Evolutionary conservation across 2,113 vertebrate species (phyloP).

Genomic region (Picathartes gymnocephalus): DNA sequence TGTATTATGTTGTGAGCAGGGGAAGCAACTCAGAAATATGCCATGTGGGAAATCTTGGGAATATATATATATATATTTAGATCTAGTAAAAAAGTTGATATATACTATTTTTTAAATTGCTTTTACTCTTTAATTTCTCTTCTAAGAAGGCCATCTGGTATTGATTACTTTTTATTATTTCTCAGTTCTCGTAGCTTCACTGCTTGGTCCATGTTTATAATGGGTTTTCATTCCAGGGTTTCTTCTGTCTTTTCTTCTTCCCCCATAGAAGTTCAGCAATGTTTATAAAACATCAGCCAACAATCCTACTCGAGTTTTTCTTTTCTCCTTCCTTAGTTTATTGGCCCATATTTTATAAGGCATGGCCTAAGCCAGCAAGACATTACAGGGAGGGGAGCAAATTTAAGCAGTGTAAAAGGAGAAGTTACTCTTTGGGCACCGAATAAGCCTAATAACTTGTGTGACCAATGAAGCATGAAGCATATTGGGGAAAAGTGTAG

Average conservation of each 20-base stretch:
- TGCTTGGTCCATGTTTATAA: conserved; percentile 32
- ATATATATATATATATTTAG: not conserved
- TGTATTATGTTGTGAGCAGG: not conserved
- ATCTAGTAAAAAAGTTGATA: conserved; percentile 38
- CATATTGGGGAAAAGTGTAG: not conserved
- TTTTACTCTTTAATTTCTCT: conserved; percentile 58
- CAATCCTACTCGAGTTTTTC: not conserved
- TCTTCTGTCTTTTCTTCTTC: conserved; percentile 26
- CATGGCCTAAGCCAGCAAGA: not conserved
- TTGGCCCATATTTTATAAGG: conserved; percentile 55
- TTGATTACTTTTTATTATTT: conserved; percentile 65
- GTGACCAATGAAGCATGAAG: conserved; percentile 44
- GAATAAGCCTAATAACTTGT: conserved; percentile 28
- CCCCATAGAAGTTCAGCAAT: conserved; percentile 3
- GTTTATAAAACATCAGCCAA: conserved; percentile 69
- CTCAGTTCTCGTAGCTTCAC: conserved; percentile 6
- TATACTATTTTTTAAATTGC: conserved; percentile 52
- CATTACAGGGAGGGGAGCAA: not conserved
- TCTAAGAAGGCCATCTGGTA: conserved; percentile 60
- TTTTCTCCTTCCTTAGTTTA: conserved; percentile 58
- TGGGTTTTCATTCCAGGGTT: conserved; percentile 14
- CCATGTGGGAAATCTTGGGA: conserved; percentile 4
- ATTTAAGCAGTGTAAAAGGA: conserved; percentile 48
- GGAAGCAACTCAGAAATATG: not conserved
- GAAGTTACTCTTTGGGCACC: conserved; percentile 30